Conservation (phyloP, 2,113 vertebrate species). For the Cathartes aura region DNA sequence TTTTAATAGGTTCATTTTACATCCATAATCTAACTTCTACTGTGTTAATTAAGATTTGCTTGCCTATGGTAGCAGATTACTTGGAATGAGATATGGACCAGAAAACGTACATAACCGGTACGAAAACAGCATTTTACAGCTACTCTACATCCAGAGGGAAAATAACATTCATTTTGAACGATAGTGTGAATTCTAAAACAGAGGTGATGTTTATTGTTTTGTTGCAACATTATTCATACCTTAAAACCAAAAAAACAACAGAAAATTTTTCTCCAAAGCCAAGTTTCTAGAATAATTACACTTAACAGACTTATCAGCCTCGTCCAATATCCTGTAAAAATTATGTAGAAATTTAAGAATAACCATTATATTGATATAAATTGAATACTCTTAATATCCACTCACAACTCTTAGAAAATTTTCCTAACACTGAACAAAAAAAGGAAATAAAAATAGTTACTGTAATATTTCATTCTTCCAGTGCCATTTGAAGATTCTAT, state of each 20-base stretch:
- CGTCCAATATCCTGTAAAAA: not conserved
- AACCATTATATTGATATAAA: not conserved
- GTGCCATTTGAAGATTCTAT: not conserved
- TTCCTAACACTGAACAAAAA: constrained; percentile 11
- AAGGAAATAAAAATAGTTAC: not conserved
- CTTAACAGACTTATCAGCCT: not conserved
- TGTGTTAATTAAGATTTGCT: constrained; percentile 7
- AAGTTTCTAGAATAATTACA: not conserved
- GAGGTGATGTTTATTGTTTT: not conserved
- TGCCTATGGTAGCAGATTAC: not conserved
- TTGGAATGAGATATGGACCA: not conserved
- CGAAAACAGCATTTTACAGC: not conserved
- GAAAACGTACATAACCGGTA: not conserved
- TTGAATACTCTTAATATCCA: not conserved
- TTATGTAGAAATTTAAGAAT: not conserved
- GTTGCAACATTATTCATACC: not conserved
- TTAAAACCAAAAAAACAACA: not conserved
- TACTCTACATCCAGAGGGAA: not conserved
- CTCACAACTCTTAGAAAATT: not conserved
- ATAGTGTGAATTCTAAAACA: not conserved
- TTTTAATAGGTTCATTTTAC: not conserved
- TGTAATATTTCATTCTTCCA: not conserved
- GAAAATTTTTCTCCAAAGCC: not conserved
- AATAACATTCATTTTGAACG: not conserved
- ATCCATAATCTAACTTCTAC: not conserved